These are phyloP conservation scores for Rhingia campestris DNA, from an alignment of 2,888 invertebrate genomes.

Conservation along the genomic window DNA sequence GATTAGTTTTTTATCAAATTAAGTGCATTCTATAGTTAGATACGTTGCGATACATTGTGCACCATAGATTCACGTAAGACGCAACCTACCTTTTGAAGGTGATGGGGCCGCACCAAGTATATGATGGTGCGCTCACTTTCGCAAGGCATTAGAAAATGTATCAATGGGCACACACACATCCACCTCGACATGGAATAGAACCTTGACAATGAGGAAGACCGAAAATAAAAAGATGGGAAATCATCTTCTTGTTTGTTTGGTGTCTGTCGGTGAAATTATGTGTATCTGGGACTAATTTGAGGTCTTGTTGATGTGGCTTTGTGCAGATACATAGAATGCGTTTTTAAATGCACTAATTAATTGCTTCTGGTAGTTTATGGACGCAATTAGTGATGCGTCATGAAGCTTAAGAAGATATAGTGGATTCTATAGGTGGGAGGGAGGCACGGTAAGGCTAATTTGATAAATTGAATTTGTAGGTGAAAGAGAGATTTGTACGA, in stretches of 20 bases:
- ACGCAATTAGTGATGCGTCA: constrained; percentile 36
- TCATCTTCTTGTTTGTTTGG: constrained; percentile 11
- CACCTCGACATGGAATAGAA: constrained; percentile 52
- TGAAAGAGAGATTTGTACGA: constrained; percentile 4
- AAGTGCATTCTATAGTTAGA: constrained; percentile 60
- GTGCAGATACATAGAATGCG: constrained; percentile 44
- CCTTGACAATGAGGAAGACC: constrained; percentile 72
- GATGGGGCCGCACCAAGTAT: background rate
- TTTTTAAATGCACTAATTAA: constrained; percentile 64
- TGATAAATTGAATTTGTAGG: constrained; percentile 7
- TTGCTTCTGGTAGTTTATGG: constrained; percentile 46
- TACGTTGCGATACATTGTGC: constrained; percentile 4
- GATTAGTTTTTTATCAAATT: constrained; percentile 50
- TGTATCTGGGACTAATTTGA: constrained; percentile 19
- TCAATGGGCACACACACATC: background rate
- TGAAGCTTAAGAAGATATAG: constrained; percentile 14
- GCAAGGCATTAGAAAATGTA: constrained; percentile 21
- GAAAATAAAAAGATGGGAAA: constrained; percentile 52
- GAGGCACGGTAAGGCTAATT: no score
- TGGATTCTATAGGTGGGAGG: background rate
- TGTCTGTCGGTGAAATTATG: constrained; percentile 26
- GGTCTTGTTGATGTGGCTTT: constrained; percentile 28
- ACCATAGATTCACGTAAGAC: constrained; percentile 8
- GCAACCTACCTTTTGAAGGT: constrained; percentile 8
- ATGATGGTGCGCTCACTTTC: background rate